Conservation (phyloP, 2,113 vertebrate genomes). For the Scophthalmus maximus region DNA sequence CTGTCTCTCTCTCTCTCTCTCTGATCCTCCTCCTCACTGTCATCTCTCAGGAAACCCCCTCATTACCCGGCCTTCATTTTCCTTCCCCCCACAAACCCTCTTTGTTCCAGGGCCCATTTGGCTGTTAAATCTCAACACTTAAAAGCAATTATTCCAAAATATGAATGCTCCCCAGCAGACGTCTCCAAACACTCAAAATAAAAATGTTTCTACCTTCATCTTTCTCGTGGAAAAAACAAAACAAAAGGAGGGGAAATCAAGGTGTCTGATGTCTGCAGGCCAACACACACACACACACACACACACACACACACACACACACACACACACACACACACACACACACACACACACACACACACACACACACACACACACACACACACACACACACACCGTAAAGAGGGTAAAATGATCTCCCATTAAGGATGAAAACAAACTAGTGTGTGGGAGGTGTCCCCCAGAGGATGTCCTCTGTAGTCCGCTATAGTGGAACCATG, state of each 20-base stretch:
- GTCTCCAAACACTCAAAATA: conserved; percentile 64
- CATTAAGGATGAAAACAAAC: conserved; percentile 81
- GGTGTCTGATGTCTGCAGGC: conserved; percentile 66
- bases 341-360: conserved; percentile 24
- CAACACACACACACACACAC: conserved; percentile 20
- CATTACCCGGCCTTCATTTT: conserved; percentile 74
- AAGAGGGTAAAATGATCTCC: conserved; percentile 76
- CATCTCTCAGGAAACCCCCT: conserved; percentile 80
- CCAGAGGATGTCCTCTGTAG: conserved; percentile 69
- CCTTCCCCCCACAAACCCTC: conserved; percentile 65
- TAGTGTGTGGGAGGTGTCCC: conserved; percentile 78
- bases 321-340: conserved; percentile 52
- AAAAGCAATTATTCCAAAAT: conserved; percentile 80
- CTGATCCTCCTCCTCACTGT: conserved; percentile 74
- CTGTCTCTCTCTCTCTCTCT: conserved; percentile 38
- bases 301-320: conserved; percentile 24
- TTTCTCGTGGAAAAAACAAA: conserved; percentile 67
- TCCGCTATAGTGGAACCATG: conserved; percentile 77
- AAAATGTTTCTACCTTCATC: conserved; percentile 65
- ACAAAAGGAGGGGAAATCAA: conserved; percentile 59
- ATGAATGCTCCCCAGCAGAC: conserved; percentile 69
- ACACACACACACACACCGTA: conserved; percentile 54
- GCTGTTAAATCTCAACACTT: conserved; percentile 75
- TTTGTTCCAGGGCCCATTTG: conserved; percentile 76
- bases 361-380: conserved; percentile 17